A percentile compares a stretch with the other conserved stretches of the same genome.
phyloP scores from a whole-genome alignment of 37 sponge, comb jelly and placozoan genomes.

The Aphrocallistes beatrix region DNA sequence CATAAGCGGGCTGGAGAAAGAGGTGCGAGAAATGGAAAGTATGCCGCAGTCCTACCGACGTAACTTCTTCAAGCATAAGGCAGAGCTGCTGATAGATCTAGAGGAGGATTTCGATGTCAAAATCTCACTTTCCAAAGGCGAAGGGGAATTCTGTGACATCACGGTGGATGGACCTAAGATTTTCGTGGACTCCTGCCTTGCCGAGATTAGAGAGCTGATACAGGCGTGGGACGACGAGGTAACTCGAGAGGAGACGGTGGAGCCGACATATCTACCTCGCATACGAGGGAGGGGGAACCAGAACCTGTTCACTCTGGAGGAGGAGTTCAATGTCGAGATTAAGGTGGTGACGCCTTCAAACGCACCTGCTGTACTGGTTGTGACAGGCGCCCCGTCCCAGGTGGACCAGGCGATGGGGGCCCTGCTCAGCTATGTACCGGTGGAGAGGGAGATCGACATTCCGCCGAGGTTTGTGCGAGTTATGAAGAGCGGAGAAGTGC shows the following conservation, averaged over 20 bases:
- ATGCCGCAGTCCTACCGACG: background rate
- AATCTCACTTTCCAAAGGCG: background rate
- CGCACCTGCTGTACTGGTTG: background rate
- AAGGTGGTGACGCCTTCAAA: background rate
- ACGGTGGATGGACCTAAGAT: background rate
- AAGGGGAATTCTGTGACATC: background rate
- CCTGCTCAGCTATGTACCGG: background rate
- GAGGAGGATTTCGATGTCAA: background rate
- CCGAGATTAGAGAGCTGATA: background rate
- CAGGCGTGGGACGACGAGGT: conserved; percentile 12
- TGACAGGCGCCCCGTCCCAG: background rate
- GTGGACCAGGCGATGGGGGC: background rate
- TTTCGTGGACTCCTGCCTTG: background rate
- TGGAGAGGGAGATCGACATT: background rate
- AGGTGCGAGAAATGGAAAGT: background rate
- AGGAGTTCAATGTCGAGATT: background rate
- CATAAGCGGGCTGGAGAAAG: background rate
- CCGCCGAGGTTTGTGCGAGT: background rate
- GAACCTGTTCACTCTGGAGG: background rate
- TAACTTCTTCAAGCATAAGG: background rate
- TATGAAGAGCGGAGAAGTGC: background rate
- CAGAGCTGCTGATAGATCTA: background rate
- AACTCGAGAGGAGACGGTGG: background rate
- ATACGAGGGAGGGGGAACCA: background rate
- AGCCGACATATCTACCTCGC: background rate